These are phyloP conservation scores for Acipenser ruthenus DNA, from an alignment of 2,797 vertebrate species.

Conservation along the genomic window DNA sequence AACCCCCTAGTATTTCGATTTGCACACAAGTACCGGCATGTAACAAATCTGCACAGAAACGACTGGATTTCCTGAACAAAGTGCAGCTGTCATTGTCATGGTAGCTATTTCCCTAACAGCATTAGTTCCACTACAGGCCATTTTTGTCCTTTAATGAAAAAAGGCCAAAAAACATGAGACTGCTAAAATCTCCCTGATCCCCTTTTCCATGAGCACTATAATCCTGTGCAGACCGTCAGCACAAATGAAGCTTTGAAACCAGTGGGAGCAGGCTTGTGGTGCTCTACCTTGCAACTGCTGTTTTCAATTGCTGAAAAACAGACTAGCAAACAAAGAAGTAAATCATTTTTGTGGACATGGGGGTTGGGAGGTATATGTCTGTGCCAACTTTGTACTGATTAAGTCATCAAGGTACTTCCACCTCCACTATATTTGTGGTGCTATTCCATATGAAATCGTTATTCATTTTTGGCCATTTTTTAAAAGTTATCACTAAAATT, in stretches of 20 bases:
- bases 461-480: no score
- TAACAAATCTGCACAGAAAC: slow-evolving; percentile 18
- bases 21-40: background rate
- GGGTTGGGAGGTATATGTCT: background rate
- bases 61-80: slow-evolving; percentile 40
- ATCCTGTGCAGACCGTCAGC: slow-evolving; percentile 59
- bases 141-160: slow-evolving; percentile 52
- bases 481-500: no score
- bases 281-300: slow-evolving; percentile 3
- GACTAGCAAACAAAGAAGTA: background rate
- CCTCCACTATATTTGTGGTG: no score
- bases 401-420: background rate
- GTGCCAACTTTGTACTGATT: slow-evolving; percentile 1
- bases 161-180: slow-evolving; percentile 47
- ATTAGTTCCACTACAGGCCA: slow-evolving; percentile 44
- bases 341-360: background rate
- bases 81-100: slow-evolving; percentile 44
- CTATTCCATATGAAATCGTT: no score
- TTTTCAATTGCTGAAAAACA: slow-evolving; percentile 8
- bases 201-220: slow-evolving; percentile 54
- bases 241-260: slow-evolving; percentile 49
- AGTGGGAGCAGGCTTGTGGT: slow-evolving; percentile 11
- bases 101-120: slow-evolving; percentile 37
- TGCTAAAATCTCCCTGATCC: slow-evolving; percentile 64
- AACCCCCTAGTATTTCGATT: background rate